phyloP scores from a whole-genome alignment of 2,113 vertebrate genomes.

The Macrotis lagotis region DNA sequence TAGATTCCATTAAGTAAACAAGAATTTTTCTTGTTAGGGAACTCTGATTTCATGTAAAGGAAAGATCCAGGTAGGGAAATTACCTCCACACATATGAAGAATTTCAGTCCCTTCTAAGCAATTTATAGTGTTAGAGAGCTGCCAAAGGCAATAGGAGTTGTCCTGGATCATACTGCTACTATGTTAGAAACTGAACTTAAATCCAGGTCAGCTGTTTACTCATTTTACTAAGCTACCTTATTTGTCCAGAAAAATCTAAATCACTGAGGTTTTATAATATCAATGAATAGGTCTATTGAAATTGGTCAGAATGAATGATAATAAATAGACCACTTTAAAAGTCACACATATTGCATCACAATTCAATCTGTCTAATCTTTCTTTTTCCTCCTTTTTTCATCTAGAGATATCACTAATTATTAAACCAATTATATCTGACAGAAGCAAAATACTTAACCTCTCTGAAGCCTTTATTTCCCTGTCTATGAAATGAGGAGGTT shows the following conservation, averaged over 20 bases:
- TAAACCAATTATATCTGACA: background rate
- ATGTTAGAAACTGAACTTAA: background rate
- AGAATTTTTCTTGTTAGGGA: background rate
- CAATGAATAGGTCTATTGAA: constrained; percentile 24
- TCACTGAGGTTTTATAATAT: constrained; percentile 11
- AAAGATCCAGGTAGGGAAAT: background rate
- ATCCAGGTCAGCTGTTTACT: background rate
- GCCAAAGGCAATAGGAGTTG: background rate
- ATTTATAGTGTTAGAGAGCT: background rate
- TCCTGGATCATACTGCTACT: background rate
- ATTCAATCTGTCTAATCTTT: constrained; percentile 28
- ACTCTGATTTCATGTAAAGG: background rate
- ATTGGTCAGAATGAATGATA: background rate
- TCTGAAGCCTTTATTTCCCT: background rate
- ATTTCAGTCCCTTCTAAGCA: background rate
- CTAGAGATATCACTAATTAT: constrained; percentile 42
- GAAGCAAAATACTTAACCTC: background rate
- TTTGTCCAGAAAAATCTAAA: background rate
- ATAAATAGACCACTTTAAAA: constrained; percentile 13
- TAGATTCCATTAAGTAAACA: background rate
- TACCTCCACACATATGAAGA: background rate
- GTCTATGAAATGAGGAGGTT: background rate
- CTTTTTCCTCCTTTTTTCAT: background rate
- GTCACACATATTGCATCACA: background rate
- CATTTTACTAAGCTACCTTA: background rate